A percentile compares a stretch with the other conserved stretches of the same genome.
phyloP scores from a whole-genome alignment of 2,113 vertebrate genomes.

The Hippopotamus amphibius region DNA sequence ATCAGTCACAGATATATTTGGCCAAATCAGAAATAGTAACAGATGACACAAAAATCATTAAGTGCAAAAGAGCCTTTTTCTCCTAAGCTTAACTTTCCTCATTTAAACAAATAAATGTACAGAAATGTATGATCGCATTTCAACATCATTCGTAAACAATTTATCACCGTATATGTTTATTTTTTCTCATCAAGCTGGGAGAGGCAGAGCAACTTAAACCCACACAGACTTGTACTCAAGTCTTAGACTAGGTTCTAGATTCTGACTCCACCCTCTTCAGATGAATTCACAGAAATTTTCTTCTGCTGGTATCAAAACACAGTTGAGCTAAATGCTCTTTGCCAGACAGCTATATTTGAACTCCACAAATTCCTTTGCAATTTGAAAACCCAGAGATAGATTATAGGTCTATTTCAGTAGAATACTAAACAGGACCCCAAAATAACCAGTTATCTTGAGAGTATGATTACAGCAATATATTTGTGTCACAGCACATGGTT shows the following conservation, averaged over 20 bases:
- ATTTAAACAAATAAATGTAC: conserved; percentile 32
- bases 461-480: conserved; percentile 81
- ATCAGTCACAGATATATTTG: conserved; percentile 55
- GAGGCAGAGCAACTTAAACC: background rate
- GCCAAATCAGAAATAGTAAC: conserved; percentile 66
- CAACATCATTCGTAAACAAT: background rate
- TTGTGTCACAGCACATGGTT: conserved; percentile 82
- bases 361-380: conserved; percentile 61
- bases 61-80: background rate
- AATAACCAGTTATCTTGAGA: conserved; percentile 79
- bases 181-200: background rate
- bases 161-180: background rate
- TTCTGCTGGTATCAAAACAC: conserved; percentile 18
- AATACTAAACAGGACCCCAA: conserved; percentile 74
- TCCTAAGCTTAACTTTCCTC: background rate
- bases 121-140: background rate
- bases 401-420: conserved; percentile 71
- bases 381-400: conserved; percentile 57
- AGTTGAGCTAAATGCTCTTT: conserved; percentile 26
- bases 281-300: conserved; percentile 27
- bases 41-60: conserved; percentile 50
- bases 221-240: background rate
- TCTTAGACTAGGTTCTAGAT: background rate
- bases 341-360: background rate
- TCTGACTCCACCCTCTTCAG: background rate